phyloP scores from a whole-genome alignment of 2,888 invertebrate species.

The Eledona agricola region DNA sequence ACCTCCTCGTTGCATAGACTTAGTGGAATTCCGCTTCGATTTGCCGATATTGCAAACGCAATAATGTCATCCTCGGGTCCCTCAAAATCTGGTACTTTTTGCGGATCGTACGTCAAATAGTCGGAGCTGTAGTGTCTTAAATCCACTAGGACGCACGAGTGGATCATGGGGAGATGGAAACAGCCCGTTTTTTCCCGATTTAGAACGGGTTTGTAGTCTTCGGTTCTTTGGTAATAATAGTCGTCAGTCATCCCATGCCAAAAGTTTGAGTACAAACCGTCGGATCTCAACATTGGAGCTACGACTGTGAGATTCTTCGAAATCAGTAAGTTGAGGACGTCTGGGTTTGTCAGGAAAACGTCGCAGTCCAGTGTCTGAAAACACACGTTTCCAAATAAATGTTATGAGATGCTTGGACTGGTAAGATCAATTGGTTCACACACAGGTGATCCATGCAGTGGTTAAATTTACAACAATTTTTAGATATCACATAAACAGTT shows the following conservation, averaged over 20 bases:
- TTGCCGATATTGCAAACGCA: constrained; percentile 86
- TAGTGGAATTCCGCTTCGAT: constrained; percentile 70
- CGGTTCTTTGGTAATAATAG: constrained; percentile 85
- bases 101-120: constrained; percentile 76
- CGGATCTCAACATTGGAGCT: constrained; percentile 87
- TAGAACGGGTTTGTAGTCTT: constrained; percentile 84
- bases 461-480: too few relatives aligned
- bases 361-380: constrained; percentile 86
- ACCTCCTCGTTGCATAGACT: constrained; percentile 81
- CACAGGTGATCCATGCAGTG: too few relatives aligned
- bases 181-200: constrained; percentile 75
- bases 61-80: constrained; percentile 90
- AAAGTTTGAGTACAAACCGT: constrained; percentile 92
- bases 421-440: too few relatives aligned
- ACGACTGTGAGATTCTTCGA: constrained; percentile 71
- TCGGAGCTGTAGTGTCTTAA: constrained; percentile 69
- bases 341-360: constrained; percentile 76
- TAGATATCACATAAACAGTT: too few relatives aligned
- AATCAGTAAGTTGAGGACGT: constrained; percentile 71
- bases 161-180: constrained; percentile 90
- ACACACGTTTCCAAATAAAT: background rate
- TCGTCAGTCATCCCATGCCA: constrained; percentile 93
- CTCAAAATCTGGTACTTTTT: constrained; percentile 69
- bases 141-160: constrained; percentile 85
- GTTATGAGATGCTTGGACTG: too few relatives aligned